Base-by-base conservation (phyloP, 2,888 invertebrate genomes). In the Trissolcus japonicus region DNA sequence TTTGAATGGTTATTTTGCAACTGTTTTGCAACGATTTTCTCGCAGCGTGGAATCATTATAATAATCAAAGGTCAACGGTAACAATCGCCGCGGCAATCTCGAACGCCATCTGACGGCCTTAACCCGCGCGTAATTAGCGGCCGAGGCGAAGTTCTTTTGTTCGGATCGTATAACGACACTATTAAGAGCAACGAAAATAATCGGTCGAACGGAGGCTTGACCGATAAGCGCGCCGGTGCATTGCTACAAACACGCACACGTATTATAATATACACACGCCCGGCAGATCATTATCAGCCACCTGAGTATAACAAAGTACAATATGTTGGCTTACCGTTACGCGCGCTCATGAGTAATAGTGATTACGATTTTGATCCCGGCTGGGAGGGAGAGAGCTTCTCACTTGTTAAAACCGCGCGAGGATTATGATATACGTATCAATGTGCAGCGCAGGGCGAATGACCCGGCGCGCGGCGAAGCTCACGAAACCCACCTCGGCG, bases 361-460 rank as follows among this genome's bases (percentile, higher is more conserved):
- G 75, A 75, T 75, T 59, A 35, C 68, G 54, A 69, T 75, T 75
- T 63, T 60, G 75, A 75, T 75, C 13, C 11, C 35, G 9, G 69
- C 40, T 16, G 46, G 69, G 21, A 4, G 53, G 35, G 14, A 35
- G 57, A n/a, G 63, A 35, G 43, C 48, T 46, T 46, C 67, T 68
- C 69, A 69, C 76, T 69, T 60, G 69, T 69, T 76, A 66, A 69
- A 72, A 46, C 46, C 1, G n/a, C 72, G 66, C 71, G 76, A 46
- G 76, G 61, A 72, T 76, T 76, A 71, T 72, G 76, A 76, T 76
- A 72, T 72, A 76, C 71, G 76, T 76, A 76, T 76, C 67, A 71
- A 76, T 76, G 72, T 72, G 72, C 72, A 72, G 57, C 76, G 71
- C 66, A 41, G 43, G 75, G 76, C 71, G 71, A 61, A 66, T 72